These are phyloP conservation scores for Alces alces DNA, from an alignment of 2,113 vertebrate species.

Conservation along the genomic window DNA sequence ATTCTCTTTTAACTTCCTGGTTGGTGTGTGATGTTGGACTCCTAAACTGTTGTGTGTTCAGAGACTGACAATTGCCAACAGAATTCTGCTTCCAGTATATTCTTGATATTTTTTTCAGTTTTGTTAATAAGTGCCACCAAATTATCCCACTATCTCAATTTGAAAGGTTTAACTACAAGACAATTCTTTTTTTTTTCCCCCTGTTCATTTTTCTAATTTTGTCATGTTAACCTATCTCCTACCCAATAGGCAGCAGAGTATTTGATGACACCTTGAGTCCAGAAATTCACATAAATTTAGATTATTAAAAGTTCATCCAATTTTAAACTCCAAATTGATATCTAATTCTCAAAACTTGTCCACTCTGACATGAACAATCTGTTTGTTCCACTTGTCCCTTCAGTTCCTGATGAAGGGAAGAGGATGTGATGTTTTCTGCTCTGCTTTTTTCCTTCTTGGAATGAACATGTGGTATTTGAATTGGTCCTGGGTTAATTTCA, in stretches of 20 bases:
- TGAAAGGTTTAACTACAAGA: neutral
- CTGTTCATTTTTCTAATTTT: neutral
- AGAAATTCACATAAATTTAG: neutral
- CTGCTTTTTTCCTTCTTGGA: neutral
- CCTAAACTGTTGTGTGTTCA: neutral
- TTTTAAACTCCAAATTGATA: neutral
- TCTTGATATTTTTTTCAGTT: neutral
- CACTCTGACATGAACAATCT: too few relatives aligned
- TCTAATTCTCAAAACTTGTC: neutral
- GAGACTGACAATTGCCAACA: neutral
- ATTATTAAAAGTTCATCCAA: neutral
- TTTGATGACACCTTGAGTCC: neutral
- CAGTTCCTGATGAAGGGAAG: neutral
- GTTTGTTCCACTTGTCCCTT: neutral
- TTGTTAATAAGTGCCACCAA: neutral
- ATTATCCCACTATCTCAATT: neutral
- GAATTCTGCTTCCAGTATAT: neutral
- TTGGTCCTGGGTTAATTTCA: neutral
- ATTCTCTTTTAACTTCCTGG: neutral
- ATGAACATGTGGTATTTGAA: fast-evolving
- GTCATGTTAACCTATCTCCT: neutral
- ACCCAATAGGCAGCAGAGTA: neutral
- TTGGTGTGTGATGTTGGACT: neutral
- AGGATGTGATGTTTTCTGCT: neutral
- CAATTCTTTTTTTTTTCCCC: neutral